A percentile compares a stretch with the other conserved stretches of the same genome.
phyloP scores from a whole-genome alignment of 2,797 vertebrate species.

The Rhinichthys osculus region DNA sequence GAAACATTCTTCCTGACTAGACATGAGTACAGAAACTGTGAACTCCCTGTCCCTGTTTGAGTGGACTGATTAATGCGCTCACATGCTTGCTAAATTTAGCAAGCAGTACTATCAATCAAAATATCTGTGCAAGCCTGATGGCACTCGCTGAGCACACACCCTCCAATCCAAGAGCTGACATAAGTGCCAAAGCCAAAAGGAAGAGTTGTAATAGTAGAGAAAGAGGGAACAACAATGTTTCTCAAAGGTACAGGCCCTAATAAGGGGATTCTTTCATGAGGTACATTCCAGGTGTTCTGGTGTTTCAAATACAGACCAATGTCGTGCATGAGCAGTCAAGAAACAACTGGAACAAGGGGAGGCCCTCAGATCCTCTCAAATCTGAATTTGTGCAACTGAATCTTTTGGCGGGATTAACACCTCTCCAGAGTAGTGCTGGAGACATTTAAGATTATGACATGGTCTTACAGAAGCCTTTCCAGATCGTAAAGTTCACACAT shows the following conservation, averaged over 20 bases:
- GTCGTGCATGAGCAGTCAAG: neutral
- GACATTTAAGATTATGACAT: slow-evolving; percentile 61
- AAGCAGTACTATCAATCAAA: slow-evolving; percentile 73
- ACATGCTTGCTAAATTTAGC: slow-evolving; percentile 79
- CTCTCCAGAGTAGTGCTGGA: slow-evolving; percentile 49
- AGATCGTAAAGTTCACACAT: slow-evolving; percentile 72
- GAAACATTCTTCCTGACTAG: slow-evolving; percentile 27
- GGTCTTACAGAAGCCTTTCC: slow-evolving; percentile 65
- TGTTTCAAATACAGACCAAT: neutral
- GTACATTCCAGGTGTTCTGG: neutral
- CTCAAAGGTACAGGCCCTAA: neutral
- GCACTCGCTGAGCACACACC: slow-evolving; percentile 34
- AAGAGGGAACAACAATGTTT: slow-evolving; percentile 1
- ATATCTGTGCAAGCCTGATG: slow-evolving; percentile 67
- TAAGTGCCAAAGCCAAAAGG: slow-evolving; percentile 35
- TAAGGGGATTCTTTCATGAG: neutral
- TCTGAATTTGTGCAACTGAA: slow-evolving; percentile 66
- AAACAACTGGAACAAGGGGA: slow-evolving; percentile 1
- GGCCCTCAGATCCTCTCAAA: slow-evolving; percentile 47
- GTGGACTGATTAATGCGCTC: slow-evolving; percentile 72
- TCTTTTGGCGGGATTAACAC: slow-evolving; percentile 70
- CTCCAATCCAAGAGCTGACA: slow-evolving; percentile 44
- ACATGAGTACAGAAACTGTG: slow-evolving; percentile 3
- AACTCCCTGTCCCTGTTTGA: slow-evolving; percentile 63
- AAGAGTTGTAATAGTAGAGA: slow-evolving; percentile 47